Evolutionary conservation across 2,113 vertebrate species (phyloP), one percentile per base, ranked within the genome.

Genomic region (Lethenteron camtschaticum): DNA sequence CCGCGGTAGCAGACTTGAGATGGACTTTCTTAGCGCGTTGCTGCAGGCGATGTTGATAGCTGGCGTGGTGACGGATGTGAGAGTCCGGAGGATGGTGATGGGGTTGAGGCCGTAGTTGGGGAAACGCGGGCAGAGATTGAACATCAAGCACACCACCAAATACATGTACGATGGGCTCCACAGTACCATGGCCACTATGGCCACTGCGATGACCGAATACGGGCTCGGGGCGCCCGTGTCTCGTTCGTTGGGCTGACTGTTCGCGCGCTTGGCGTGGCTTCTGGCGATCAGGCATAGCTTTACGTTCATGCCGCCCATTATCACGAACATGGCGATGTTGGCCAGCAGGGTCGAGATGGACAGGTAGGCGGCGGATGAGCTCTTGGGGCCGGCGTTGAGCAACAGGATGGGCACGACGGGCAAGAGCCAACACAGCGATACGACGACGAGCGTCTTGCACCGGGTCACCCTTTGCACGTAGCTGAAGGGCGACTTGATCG

Each of bases 401-500:
- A 66, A 16, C n/a, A 66, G 9, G 24, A 66, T 24, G 10, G 63
- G n/a, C 63, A 66, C 10, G 24, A 66, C n/a, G 10, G 63, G 63
- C 63, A n/a, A 66, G n/a, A 66, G 9, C 63, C 63, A 66, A 9
- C n/a, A 16, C n/a, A 66, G 24, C 24, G 24, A 10, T 66, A 16
- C n/a, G 63, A 11, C 63, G 63, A 11, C n/a, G 63, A n/a, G 24
- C 9, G 63, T 66, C 24, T 10, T 66, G n/a, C n/a, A 11, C n/a
- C 9, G 10, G n/a, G 63, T 66, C 10, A 66, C 63, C 63, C n/a
- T 66, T 9, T 66, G n/a, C 10, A 66, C 10, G 24, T 66, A 66
- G 24, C 24, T 66, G 24, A 66, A 66, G 24, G 63, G 63, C n/a
- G n/a, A 24, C n/a, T n/a, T 66, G 63, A 66, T 66, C 63, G 63